phyloP scores from a whole-genome alignment of 2,113 vertebrate species.

The Sorex fumeus region DNA sequence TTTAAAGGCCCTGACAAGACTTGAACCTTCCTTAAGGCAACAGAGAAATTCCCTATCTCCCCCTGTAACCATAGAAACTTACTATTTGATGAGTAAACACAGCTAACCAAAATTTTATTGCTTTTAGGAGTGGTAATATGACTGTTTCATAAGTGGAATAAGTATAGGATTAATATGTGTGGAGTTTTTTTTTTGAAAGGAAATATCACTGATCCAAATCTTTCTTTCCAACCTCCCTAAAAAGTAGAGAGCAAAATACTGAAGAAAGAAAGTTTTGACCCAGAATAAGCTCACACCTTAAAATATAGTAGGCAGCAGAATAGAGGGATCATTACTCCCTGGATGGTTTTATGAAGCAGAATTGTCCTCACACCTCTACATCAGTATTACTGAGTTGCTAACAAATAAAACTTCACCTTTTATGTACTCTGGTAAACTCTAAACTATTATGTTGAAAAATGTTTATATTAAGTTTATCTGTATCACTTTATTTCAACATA shows the following conservation, averaged over 20 bases:
- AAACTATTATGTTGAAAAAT: neutral
- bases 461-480: neutral
- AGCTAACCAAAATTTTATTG: neutral
- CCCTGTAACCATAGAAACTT: neutral
- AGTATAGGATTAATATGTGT: neutral
- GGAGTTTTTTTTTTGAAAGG: neutral
- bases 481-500: conserved; percentile 4
- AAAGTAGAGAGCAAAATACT: neutral
- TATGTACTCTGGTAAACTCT: neutral
- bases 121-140: neutral
- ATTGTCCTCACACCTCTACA: neutral
- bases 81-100: neutral
- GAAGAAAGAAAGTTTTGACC: neutral
- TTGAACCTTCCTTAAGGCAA: neutral
- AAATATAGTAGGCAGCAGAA: neutral
- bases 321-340: neutral
- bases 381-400: neutral
- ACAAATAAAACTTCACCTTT: neutral
- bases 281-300: neutral
- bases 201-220: neutral
- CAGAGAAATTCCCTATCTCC: neutral
- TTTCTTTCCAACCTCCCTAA: neutral
- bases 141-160: neutral
- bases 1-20: fast-evolving
- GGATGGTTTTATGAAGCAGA: neutral